Conservation (phyloP, 1,140 invertebrate genomes). For the Pogonus chalceus region DNA sequence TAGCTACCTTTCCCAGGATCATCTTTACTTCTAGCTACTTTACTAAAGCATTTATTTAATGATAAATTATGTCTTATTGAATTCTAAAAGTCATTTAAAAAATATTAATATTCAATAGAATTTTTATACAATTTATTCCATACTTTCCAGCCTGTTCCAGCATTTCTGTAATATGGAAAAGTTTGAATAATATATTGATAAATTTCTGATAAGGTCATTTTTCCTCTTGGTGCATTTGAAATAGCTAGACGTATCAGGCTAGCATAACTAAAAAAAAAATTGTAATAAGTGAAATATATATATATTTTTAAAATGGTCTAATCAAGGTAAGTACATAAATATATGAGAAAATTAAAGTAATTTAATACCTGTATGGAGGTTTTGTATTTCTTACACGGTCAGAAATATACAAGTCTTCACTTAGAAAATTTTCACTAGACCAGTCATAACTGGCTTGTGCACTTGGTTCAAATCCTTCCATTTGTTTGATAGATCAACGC, state of each 20-base stretch:
- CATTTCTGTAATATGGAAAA: constrained; percentile 61
- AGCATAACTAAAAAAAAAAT: constrained; percentile 64
- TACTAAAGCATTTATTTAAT: constrained; percentile 42
- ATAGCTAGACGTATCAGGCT: constrained; percentile 62
- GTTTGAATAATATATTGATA: constrained; percentile 68
- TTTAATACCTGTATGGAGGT: constrained; percentile 22
- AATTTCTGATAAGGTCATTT: constrained; percentile 65
- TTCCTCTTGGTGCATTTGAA: constrained; percentile 56
- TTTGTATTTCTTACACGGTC: constrained; percentile 8
- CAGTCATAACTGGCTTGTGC: neutral
- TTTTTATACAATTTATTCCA: constrained; percentile 15
- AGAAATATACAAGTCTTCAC: neutral
- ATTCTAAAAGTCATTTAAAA: constrained; percentile 21
- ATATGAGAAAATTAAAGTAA: no score
- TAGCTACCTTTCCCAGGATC: constrained; percentile 55
- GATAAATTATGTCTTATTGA: constrained; percentile 27
- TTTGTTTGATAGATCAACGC: neutral
- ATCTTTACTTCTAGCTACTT: constrained; percentile 50
- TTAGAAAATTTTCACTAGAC: neutral
- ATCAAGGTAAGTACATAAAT: no score
- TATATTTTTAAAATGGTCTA: no score
- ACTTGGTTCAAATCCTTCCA: neutral
- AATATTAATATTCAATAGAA: constrained; percentile 2
- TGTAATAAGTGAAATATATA: no score
- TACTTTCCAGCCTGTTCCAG: constrained; percentile 64